Conservation (phyloP, 2,113 vertebrate genomes). For the Holacanthus passer region DNA sequence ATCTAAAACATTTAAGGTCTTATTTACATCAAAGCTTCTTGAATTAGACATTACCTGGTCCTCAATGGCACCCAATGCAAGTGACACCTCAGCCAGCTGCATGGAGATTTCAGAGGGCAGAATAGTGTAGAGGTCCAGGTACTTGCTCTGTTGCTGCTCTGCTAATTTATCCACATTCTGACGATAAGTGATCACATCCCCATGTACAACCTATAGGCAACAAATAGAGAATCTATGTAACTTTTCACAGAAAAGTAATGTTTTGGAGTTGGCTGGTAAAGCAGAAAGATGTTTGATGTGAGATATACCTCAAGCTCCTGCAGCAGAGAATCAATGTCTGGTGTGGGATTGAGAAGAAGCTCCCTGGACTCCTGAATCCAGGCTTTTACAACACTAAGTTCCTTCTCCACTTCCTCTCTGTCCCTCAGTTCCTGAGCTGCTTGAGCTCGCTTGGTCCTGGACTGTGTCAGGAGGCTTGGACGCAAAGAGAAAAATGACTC, state of each 20-base stretch:
- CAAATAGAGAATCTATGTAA: not conserved
- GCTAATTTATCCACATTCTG: slow-evolving; percentile 92
- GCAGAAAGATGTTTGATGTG: not conserved
- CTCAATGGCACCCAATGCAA: slow-evolving; percentile 89
- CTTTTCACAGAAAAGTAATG: not conserved
- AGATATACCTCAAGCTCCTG: slow-evolving; percentile 90
- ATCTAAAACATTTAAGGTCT: not conserved
- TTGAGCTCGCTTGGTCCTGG: slow-evolving; percentile 85
- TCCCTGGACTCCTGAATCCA: slow-evolving; percentile 95
- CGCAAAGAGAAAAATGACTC: not conserved
- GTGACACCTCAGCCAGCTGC: slow-evolving; percentile 90
- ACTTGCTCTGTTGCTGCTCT: slow-evolving; percentile 95
- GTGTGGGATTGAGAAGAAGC: slow-evolving; percentile 91
- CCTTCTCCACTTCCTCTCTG: slow-evolving; percentile 90
- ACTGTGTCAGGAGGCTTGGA: slow-evolving; percentile 92
- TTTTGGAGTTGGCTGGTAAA: not conserved
- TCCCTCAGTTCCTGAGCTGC: slow-evolving; percentile 92
- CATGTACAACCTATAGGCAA: slow-evolving; percentile 86
- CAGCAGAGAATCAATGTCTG: slow-evolving; percentile 89
- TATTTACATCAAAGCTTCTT: not conserved
- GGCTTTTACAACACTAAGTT: slow-evolving; percentile 89
- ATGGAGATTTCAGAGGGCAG: slow-evolving; percentile 93
- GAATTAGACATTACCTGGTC: slow-evolving; percentile 87
- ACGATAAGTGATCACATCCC: slow-evolving; percentile 87
- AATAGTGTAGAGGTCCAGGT: slow-evolving; percentile 91